Conservation (phyloP, 2,113 vertebrate species). For the Dermatemys mawii region DNA sequence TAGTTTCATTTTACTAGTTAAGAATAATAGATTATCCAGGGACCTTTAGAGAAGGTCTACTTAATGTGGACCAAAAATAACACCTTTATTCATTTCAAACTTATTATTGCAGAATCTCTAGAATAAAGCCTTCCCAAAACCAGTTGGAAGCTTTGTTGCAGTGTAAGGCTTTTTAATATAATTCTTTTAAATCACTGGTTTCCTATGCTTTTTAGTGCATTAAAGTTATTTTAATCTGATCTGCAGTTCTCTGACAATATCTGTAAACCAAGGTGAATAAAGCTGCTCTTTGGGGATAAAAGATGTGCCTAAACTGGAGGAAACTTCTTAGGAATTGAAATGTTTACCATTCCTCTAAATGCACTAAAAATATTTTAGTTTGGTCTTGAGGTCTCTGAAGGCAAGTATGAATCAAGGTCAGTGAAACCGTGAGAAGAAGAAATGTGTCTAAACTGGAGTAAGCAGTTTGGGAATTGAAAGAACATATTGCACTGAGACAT, state of each 20-base stretch:
- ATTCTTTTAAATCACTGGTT: not conserved
- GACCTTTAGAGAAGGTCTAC: not conserved
- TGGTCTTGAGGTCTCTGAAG: slow-evolving; percentile 6
- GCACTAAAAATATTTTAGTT: not conserved
- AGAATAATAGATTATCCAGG: not conserved
- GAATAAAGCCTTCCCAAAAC: not conserved
- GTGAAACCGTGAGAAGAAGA: not conserved
- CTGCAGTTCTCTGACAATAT: not conserved
- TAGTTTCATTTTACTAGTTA: not conserved
- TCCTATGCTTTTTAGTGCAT: not conserved
- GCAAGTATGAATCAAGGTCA: not conserved
- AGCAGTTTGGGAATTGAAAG: not conserved
- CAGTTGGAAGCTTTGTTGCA: not conserved
- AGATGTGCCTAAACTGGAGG: not conserved
- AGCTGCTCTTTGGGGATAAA: not conserved
- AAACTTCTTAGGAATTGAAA: not conserved
- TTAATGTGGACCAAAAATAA: not conserved
- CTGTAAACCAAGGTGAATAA: not conserved
- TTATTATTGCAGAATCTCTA: not conserved
- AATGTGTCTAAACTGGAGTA: not conserved
- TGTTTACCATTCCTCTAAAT: fast-evolving
- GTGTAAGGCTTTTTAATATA: not conserved
- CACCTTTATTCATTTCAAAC: not conserved
- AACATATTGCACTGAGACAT: not conserved
- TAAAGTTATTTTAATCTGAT: not conserved